These are phyloP conservation scores for Apomyelois bistriatella DNA, from an alignment of 2,888 invertebrate genomes.

Conservation along the genomic window DNA sequence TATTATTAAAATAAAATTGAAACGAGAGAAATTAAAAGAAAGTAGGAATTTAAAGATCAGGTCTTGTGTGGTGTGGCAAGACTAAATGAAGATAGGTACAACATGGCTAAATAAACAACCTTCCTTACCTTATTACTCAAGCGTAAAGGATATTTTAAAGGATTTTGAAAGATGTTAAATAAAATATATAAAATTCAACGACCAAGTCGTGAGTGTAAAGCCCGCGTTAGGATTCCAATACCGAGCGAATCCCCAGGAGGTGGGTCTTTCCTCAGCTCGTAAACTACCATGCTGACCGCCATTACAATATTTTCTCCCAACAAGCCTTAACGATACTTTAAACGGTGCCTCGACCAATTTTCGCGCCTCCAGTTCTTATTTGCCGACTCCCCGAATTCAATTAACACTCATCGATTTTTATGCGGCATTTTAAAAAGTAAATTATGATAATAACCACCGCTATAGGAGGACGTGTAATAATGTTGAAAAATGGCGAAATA, in stretches of 20 bases:
- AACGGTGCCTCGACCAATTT: conserved; percentile 68
- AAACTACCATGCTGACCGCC: conserved; percentile 50
- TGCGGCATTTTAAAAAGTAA: conserved; percentile 55
- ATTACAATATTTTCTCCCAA: conserved; percentile 71
- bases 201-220: neutral
- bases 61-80: too few relatives aligned
- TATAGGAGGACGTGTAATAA: conserved; percentile 58
- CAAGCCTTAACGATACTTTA: conserved; percentile 75
- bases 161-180: too few relatives aligned
- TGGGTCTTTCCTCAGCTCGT: conserved; percentile 54
- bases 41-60: too few relatives aligned
- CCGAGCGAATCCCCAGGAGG: neutral
- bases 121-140: too few relatives aligned
- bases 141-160: too few relatives aligned
- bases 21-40: too few relatives aligned
- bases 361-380: conserved; percentile 73
- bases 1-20: too few relatives aligned
- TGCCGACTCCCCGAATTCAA: conserved; percentile 71
- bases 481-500: conserved; percentile 57
- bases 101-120: too few relatives aligned
- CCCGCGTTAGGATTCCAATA: conserved; percentile 2
- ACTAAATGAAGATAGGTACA: too few relatives aligned
- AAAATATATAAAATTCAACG: neutral
- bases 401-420: conserved; percentile 73
- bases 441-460: conserved; percentile 64